Evolutionary conservation across 1,140 invertebrate species (phyloP).

Genomic region (Nephotettix cincticeps): DNA sequence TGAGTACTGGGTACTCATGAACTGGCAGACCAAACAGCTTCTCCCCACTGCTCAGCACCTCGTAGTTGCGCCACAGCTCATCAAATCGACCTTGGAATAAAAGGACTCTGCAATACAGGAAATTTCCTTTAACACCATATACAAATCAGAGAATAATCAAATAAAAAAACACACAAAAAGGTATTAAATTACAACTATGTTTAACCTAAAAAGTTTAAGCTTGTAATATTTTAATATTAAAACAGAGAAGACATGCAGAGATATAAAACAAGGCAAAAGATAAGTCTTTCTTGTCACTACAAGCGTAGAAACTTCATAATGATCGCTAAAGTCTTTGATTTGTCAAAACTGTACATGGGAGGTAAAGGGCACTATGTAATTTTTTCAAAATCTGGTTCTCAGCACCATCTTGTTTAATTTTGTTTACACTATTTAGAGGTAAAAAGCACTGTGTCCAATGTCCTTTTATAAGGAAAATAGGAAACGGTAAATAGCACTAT

Average conservation of each 20-base stretch:
- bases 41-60: conserved; percentile 79
- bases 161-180: too few relatives aligned
- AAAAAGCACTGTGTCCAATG: not conserved
- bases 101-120: conserved; percentile 62
- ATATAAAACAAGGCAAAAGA: too few relatives aligned
- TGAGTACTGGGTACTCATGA: conserved; percentile 75
- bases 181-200: too few relatives aligned
- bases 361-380: conserved; percentile 15
- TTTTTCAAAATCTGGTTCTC: not conserved
- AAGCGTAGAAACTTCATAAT: too few relatives aligned
- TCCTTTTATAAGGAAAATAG: not conserved
- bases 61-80: conserved; percentile 73
- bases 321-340: too few relatives aligned
- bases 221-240: too few relatives aligned
- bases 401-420: conserved; percentile 7
- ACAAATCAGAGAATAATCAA: too few relatives aligned
- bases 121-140: too few relatives aligned
- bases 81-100: conserved; percentile 77
- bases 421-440: not conserved
- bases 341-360: conserved; percentile 12
- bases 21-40: conserved; percentile 76
- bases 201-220: too few relatives aligned
- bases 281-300: too few relatives aligned
- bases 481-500: conserved; percentile 7
- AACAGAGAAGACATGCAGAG: too few relatives aligned